These are phyloP conservation scores for Lydus trimaculatus DNA, from an alignment of 2,888 invertebrate genomes.

Conservation along the genomic window DNA sequence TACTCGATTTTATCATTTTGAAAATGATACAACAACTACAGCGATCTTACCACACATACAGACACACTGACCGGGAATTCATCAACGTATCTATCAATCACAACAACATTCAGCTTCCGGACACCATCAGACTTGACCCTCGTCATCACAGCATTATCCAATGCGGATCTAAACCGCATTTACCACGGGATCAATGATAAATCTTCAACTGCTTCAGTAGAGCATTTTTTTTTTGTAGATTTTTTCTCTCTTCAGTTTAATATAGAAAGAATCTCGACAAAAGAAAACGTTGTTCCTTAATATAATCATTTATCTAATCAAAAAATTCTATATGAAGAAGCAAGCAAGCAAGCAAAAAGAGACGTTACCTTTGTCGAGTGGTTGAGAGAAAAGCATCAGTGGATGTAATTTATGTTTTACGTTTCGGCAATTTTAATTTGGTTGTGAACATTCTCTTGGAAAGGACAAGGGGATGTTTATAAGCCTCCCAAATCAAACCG, in stretches of 20 bases:
- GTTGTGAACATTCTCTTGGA: constrained; percentile 24
- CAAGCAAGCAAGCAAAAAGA: not conserved
- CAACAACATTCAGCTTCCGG: constrained; percentile 10
- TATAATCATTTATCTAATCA: not conserved
- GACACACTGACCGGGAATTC: not conserved
- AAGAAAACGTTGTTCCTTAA: not conserved
- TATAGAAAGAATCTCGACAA: not conserved
- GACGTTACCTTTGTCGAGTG: not conserved
- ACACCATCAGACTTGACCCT: constrained; percentile 9
- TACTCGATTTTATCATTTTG: not conserved
- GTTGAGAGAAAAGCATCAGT: not conserved
- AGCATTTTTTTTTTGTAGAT: not conserved
- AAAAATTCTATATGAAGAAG: not conserved
- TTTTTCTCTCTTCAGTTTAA: not conserved
- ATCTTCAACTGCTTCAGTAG: not conserved
- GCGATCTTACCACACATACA: not conserved
- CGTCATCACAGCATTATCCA: constrained; percentile 7
- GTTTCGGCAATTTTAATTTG: constrained; percentile 27
- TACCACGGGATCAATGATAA: not conserved
- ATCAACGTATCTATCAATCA: constrained; percentile 15
- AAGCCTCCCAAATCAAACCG: constrained; percentile 21
- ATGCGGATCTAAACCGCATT: not conserved
- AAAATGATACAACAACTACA: not conserved
- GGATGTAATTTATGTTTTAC: not conserved
- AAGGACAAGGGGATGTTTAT: constrained; percentile 23